phyloP scores from a whole-genome alignment of 1,140 invertebrate genomes.

The Lasioglossum albipes region DNA sequence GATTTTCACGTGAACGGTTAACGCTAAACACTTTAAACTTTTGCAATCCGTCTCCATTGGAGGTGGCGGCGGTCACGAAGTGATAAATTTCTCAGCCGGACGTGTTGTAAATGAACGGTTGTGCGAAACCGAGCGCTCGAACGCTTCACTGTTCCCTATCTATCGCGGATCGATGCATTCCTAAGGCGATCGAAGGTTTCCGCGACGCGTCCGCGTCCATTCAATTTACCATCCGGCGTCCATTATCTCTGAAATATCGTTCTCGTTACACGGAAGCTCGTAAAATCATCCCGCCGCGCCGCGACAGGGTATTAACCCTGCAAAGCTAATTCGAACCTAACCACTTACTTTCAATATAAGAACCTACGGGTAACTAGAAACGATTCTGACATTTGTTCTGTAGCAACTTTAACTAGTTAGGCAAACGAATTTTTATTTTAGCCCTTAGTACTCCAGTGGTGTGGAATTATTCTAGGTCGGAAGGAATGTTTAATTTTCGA shows the following conservation, averaged over 20 bases:
- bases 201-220: slow-evolving; percentile 3
- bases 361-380: too few species aligned
- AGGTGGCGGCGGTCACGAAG: neutral
- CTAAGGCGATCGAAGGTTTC: neutral
- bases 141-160: neutral
- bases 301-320: neutral
- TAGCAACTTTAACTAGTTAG: too few species aligned
- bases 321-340: too few species aligned
- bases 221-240: slow-evolving; percentile 6
- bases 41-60: neutral
- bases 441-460: too few species aligned
- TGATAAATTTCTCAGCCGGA: neutral
- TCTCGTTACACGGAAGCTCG: slow-evolving; percentile 10
- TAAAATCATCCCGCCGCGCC: neutral
- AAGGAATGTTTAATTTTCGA: too few species aligned
- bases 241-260: neutral
- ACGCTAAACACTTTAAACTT: neutral
- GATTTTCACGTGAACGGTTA: too few species aligned
- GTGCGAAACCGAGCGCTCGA: neutral
- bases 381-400: too few species aligned
- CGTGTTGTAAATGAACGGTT: neutral
- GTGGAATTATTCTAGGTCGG: too few species aligned
- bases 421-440: too few species aligned
- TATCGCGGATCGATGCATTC: slow-evolving; percentile 22
- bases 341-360: neutral